phyloP scores from a whole-genome alignment of 2,888 invertebrate species.

The Reticulitermes lucifugus region DNA sequence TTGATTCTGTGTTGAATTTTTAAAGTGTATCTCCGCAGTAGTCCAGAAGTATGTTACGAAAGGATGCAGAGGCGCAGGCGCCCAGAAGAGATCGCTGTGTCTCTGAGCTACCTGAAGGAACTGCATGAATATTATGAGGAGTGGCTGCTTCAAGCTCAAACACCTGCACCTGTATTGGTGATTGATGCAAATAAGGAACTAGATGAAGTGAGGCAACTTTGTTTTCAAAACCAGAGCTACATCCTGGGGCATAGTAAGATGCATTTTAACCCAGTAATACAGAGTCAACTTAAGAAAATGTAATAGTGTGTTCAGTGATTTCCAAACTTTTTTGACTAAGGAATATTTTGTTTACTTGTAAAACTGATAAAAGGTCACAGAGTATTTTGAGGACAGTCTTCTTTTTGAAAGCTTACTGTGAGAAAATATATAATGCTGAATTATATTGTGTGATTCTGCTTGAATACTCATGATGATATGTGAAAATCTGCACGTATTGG shows the following conservation, averaged over 20 bases:
- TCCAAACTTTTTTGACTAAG: too few relatives aligned
- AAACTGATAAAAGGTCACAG: too few relatives aligned
- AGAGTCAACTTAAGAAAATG: too few relatives aligned
- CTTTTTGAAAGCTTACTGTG: too few relatives aligned
- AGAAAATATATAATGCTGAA: too few relatives aligned
- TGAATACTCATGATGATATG: too few relatives aligned
- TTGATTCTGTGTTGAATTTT: too few relatives aligned
- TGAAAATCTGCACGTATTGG: too few relatives aligned
- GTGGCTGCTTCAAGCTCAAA: constrained; percentile 61
- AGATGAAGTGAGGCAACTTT: constrained; percentile 49
- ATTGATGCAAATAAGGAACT: constrained; percentile 62
- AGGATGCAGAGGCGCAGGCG: constrained; percentile 62
- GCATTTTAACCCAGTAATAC: background rate
- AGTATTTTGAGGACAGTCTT: too few relatives aligned
- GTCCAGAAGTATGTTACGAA: constrained; percentile 62
- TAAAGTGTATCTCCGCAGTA: constrained; percentile 63
- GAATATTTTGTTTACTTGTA: too few relatives aligned
- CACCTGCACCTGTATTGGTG: constrained; percentile 58
- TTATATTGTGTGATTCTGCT: too few relatives aligned
- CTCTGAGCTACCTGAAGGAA: constrained; percentile 60
- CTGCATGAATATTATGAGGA: constrained; percentile 65
- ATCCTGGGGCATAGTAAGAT: constrained; percentile 32
- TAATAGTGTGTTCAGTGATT: too few relatives aligned
- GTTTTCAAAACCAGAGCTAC: constrained; percentile 18
- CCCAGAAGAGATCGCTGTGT: constrained; percentile 62